Conservation (phyloP, 1,140 invertebrate genomes). For the Drosophila tsacasi region DNA sequence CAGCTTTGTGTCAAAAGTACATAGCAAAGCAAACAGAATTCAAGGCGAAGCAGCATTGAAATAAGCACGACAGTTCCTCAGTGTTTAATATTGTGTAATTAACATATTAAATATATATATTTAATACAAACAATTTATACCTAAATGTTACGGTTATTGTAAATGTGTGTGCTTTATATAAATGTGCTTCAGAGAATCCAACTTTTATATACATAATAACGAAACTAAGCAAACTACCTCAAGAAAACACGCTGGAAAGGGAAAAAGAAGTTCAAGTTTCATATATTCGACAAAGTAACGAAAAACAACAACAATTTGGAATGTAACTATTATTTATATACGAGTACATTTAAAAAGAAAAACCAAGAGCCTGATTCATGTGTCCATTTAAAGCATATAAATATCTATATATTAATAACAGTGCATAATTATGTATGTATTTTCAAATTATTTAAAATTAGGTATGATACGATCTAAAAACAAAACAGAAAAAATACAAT, state of each 20-base stretch:
- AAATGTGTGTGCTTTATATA: conserved; percentile 83
- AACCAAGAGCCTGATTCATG: conserved; percentile 76
- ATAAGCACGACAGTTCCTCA: conserved; percentile 83
- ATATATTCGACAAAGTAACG: conserved; percentile 55
- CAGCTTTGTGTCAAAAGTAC: conserved; percentile 54
- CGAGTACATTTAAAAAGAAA: conserved; percentile 54
- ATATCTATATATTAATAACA: conserved; percentile 34
- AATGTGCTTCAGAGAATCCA: conserved; percentile 78
- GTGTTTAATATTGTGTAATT: conserved; percentile 77
- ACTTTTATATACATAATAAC: conserved; percentile 55
- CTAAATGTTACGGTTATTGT: conserved; percentile 72
- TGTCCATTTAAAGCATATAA: conserved; percentile 74
- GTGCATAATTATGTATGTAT: conserved; percentile 60
- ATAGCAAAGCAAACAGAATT: conserved; percentile 47
- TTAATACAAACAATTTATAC: conserved; percentile 45
- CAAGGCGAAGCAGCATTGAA: conserved; percentile 69
- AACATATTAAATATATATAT: conserved; percentile 61
- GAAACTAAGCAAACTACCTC: conserved; percentile 75
- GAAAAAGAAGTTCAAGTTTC: conserved; percentile 65
- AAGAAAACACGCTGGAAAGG: conserved; percentile 54
- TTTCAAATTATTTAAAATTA: conserved; percentile 60
- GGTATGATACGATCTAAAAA: conserved; percentile 28
- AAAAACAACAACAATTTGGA: conserved; percentile 40
- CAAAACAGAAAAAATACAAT: conserved; percentile 5
- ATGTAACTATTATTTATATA: conserved; percentile 55